Evolutionary conservation across 2,113 vertebrate species (phyloP), one percentile per base, ranked within the genome.

Genomic region (Heliornis fulica): DNA sequence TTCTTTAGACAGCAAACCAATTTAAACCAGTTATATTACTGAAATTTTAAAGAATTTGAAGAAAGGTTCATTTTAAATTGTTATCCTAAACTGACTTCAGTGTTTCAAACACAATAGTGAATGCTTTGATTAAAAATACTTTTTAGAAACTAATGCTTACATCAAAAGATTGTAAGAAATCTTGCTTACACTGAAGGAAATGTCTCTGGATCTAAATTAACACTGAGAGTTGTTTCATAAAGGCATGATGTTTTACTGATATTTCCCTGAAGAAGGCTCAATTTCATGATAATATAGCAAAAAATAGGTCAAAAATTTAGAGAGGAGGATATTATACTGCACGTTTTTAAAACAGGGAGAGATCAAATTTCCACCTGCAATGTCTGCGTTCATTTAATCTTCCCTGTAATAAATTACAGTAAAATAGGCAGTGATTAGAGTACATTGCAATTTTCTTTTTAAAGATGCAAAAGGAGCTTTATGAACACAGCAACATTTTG

Each of bases 401-500:
- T 81, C 64, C 14, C 46, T 83, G 51, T 78, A 93, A 95, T 88
- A 94, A 95, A 96, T 92, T 70, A 54, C 72, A 88, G 63, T 83
- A 93, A 88, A 94, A 95, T 53, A 86, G 85, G 93, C 88, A 94
- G 34, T 83, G 93, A 93, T 95, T 95, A 94, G 28, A 92, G 72
- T 53, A 88, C 79, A 90, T 66, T 70, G 51, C 46, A 86, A 92
- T 94, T 89, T 96, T 94, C 72, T 90, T 96, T 94, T 93, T 93
- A 89, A 86, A 96, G 87, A 92, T 85, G 89, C 66, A 87, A 95
- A 97, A 96, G 80, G 76, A 95, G 71, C n/a, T 61, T 54, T 53
- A 92, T 76, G 87, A 96, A 93, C 90, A 97, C 38, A 95, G 75
- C 94, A 94, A 97, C 94, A 97, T 97, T 97, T 89, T 94, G 88